Base-by-base conservation (phyloP, 2,797 vertebrate species). In the Adrianichthys oophorus region DNA sequence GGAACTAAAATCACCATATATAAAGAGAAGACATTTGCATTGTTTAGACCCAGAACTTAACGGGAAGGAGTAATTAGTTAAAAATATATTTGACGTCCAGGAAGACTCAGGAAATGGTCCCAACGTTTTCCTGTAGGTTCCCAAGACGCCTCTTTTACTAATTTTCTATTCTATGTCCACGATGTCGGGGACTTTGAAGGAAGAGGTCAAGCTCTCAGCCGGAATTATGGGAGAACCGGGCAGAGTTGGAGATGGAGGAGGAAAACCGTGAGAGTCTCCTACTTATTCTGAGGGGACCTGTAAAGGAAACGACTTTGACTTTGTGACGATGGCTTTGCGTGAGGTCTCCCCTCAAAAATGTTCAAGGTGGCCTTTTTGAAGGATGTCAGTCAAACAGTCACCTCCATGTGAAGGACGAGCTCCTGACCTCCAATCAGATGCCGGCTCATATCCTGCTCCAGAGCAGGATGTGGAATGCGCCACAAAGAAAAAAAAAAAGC, bases 181-280 rank as follows among this genome's bases (percentile, higher is more conserved):
- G 57, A 65, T 5, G 56, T 69, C 55, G 2, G 3, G 40, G 53
- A 41, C 48, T 47, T 73, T 60, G 10, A 47, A 44, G 15, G n/a
- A 16, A 53, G 58, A 61, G 50, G 51, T 74, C 62, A 57, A 53
- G 54, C 50, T 10, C 40, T 37, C 18, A 14, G 4, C 46, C 21
- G 13, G 29, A 46, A 48, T 37, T 12, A 37, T 37, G 62, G 70
- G 57, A 54, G 13, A 14, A 74, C 61, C 17, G 41, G 46, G 21
- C 42, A n/a, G 63, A 56, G 29, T 10, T 12, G 0, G 49, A 51
- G 68, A 15, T 4, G 45, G 40, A 60, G 49, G 70, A 79, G 79
- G 76, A 83, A 72, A 73, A 70, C 74, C 53, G 64, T 79, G 80
- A 79, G 78, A 75, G 49, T 19, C 15, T 48, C 44, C 71, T 68